Percentiles rank a stretch among this genome's conserved stretches.
phyloP scores from a whole-genome alignment of 2,888 invertebrate genomes.

The Cryptocheilus praepositus region DNA sequence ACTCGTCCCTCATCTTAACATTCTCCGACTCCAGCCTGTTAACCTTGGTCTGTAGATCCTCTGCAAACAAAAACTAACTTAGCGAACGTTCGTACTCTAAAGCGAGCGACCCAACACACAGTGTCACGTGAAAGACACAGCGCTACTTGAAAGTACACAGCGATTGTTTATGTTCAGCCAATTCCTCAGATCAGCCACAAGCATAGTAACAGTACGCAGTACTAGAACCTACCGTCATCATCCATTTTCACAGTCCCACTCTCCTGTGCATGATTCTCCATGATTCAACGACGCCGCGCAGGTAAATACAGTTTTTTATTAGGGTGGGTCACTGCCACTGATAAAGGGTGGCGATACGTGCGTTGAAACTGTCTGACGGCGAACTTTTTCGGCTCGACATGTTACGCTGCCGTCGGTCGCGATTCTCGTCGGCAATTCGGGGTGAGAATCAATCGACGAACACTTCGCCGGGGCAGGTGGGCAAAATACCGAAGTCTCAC shows the following conservation, averaged over 20 bases:
- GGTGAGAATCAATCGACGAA: too few relatives aligned
- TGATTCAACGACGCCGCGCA: slow-evolving; percentile 36
- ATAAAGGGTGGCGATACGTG: slow-evolving; percentile 28
- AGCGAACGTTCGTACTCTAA: slow-evolving; percentile 5
- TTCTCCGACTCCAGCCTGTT: slow-evolving; percentile 77
- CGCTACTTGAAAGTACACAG: neutral
- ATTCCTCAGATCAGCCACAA: too few relatives aligned
- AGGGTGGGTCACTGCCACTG: slow-evolving; percentile 49
- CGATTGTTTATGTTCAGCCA: too few relatives aligned
- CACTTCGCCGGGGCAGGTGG: too few relatives aligned
- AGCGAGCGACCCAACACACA: too few relatives aligned
- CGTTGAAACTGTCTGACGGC: slow-evolving; percentile 19
- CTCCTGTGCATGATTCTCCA: slow-evolving; percentile 60
- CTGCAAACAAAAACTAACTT: slow-evolving; percentile 36
- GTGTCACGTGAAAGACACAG: neutral
- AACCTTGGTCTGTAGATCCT: slow-evolving; percentile 57
- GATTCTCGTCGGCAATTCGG: too few relatives aligned
- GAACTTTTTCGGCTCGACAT: slow-evolving; percentile 12
- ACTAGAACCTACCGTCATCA: slow-evolving; percentile 52
- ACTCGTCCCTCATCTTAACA: slow-evolving; percentile 87
- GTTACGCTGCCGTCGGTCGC: slow-evolving; percentile 8
- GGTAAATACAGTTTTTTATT: slow-evolving; percentile 32
- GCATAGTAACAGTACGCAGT: too few relatives aligned
- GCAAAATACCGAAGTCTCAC: too few relatives aligned
- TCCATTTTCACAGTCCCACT: slow-evolving; percentile 46